A percentile compares a stretch with the other conserved stretches of the same genome.
These are phyloP conservation scores for Sphenopsis melanotis DNA, from an alignment of 2,797 vertebrate species.

Conservation along the genomic window DNA sequence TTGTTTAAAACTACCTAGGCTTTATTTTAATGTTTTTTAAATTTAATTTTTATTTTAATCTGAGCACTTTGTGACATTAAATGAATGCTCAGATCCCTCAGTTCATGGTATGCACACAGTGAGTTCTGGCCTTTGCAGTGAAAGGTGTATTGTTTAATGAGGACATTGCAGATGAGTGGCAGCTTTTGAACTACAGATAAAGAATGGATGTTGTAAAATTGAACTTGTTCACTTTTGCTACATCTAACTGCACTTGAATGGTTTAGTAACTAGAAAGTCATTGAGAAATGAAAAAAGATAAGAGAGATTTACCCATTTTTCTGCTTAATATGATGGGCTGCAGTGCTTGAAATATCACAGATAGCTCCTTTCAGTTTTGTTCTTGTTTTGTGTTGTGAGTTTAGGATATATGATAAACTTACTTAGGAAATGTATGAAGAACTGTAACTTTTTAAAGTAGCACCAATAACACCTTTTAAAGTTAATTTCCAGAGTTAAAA, in stretches of 20 bases:
- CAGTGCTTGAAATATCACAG: not conserved
- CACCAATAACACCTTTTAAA: not conserved
- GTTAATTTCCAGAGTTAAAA: not conserved
- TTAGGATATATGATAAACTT: not conserved
- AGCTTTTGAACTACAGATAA: not conserved
- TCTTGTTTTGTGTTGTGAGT: not conserved
- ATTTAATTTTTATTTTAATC: not conserved
- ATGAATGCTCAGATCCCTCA: not conserved
- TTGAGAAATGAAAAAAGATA: not conserved
- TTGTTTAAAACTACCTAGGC: not conserved
- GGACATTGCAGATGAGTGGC: not conserved
- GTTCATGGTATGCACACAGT: not conserved
- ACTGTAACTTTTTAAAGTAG: not conserved
- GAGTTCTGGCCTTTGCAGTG: not conserved
- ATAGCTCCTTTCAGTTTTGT: not conserved
- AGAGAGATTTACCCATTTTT: not conserved
- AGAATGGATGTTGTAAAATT: not conserved
- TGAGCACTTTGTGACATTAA: not conserved
- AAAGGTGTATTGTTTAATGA: not conserved
- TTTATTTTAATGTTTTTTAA: rapidly evolving
- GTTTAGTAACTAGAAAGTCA: not conserved
- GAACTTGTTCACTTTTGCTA: not conserved
- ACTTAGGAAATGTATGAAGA: not conserved
- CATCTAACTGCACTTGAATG: not conserved
- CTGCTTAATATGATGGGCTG: not conserved